Conservation (phyloP, 1,140 invertebrate species). For the Neotoxoptera formosana region DNA sequence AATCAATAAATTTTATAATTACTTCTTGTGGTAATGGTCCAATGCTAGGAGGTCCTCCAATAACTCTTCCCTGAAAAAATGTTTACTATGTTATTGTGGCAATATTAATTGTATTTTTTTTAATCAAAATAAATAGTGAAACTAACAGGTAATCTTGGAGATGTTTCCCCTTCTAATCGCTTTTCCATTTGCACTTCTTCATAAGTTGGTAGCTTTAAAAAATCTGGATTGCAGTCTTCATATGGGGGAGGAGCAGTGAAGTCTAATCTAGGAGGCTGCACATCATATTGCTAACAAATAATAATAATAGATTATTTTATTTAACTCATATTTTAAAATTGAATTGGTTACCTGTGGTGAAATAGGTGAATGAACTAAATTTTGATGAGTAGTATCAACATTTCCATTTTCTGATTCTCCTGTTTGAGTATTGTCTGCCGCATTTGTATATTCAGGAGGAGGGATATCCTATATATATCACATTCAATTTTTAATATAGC, state of each 20-base stretch:
- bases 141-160: conserved; percentile 56
- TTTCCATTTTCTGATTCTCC: conserved; percentile 31
- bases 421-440: not conserved
- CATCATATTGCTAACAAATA: conserved; percentile 64
- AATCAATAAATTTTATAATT: not conserved
- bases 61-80: conserved; percentile 40
- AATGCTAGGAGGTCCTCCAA: conserved; percentile 28
- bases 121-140: not conserved
- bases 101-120: not conserved
- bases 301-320: not conserved
- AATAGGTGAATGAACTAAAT: not conserved
- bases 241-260: conserved; percentile 88
- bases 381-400: conserved; percentile 8
- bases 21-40: conserved; percentile 43
- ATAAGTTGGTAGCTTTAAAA: conserved; percentile 83
- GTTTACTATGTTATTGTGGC: not conserved
- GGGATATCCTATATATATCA: conserved; percentile 46
- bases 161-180: conserved; percentile 73
- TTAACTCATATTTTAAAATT: not conserved
- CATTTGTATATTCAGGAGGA: conserved; percentile 42
- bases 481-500: not conserved
- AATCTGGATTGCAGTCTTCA: conserved; percentile 67
- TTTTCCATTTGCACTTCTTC: conserved; percentile 90
- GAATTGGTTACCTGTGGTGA: not conserved
- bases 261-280: conserved; percentile 80